phyloP scores from a whole-genome alignment of 1,140 invertebrate genomes.

The Samia ricini region DNA sequence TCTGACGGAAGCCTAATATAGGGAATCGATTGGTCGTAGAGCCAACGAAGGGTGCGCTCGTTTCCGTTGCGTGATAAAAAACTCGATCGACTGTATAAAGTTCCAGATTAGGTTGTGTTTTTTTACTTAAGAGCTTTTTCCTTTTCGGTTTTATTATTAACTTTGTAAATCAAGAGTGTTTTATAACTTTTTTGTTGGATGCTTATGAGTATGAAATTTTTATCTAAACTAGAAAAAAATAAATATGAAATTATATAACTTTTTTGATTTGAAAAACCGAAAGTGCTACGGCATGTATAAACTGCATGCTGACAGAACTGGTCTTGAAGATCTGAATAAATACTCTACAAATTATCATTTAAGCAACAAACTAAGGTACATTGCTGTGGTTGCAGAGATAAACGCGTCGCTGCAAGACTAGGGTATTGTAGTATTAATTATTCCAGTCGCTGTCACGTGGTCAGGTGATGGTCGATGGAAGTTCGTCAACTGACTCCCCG shows the following conservation, averaged over 20 bases:
- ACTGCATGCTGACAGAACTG: no score
- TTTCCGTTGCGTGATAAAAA: slow-evolving; percentile 53
- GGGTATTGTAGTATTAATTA: no score
- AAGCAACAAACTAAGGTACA: no score
- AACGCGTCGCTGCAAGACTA: no score
- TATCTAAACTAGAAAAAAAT: background rate
- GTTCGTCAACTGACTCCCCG: no score
- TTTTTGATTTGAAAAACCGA: no score
- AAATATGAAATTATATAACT: background rate
- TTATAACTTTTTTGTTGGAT: background rate
- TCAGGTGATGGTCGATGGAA: no score
- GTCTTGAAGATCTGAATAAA: no score
- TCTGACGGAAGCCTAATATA: slow-evolving; percentile 65
- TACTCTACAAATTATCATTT: no score
- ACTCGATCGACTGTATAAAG: slow-evolving; percentile 30
- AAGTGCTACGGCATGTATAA: no score
- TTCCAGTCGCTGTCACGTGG: no score
- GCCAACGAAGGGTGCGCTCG: slow-evolving; percentile 40
- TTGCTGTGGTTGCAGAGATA: no score
- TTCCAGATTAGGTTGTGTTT: slow-evolving; percentile 33
- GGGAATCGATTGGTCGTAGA: slow-evolving; percentile 59
- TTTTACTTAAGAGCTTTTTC: slow-evolving; percentile 11
- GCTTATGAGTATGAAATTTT: background rate
- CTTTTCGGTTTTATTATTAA: background rate
- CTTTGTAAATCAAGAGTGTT: slow-evolving; percentile 4